Evolutionary conservation across 2,888 invertebrate species (phyloP).

Genomic region (Thera britannica): DNA sequence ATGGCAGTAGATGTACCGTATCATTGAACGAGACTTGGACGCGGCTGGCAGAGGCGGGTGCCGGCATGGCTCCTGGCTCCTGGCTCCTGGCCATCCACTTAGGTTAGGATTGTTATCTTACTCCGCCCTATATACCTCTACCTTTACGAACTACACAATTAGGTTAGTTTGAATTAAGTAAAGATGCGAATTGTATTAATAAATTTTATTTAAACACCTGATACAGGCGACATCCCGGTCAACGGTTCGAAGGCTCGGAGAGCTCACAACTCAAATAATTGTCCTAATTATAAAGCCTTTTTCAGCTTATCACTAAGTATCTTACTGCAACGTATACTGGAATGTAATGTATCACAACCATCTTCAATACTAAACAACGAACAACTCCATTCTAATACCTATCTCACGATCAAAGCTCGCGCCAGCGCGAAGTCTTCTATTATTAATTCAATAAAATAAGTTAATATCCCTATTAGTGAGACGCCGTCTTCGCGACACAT

Average conservation of each 20-base stretch:
- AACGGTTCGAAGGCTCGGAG: slow-evolving; percentile 21
- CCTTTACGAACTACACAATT: too few species aligned
- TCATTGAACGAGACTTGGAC: too few species aligned
- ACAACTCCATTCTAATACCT: slow-evolving; percentile 3
- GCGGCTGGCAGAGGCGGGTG: too few species aligned
- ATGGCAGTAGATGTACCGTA: too few species aligned
- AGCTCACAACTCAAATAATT: slow-evolving; percentile 24
- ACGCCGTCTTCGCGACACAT: slow-evolving; percentile 8
- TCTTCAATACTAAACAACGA: slow-evolving; percentile 15
- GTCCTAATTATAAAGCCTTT: slow-evolving; percentile 32
- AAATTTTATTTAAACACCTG: slow-evolving; percentile 36
- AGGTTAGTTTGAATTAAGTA: not conserved
- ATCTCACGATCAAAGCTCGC: slow-evolving; percentile 3
- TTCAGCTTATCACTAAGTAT: slow-evolving; percentile 22
- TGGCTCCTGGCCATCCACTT: too few species aligned
- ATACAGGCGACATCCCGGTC: slow-evolving; percentile 38
- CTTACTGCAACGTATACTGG: slow-evolving; percentile 24
- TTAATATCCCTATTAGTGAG: slow-evolving; percentile 27
- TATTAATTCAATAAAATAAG: slow-evolving; percentile 28
- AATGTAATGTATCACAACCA: slow-evolving; percentile 30
- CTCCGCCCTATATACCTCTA: too few species aligned
- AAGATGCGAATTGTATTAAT: slow-evolving; percentile 21
- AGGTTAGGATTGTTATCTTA: too few species aligned
- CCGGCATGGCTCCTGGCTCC: too few species aligned
- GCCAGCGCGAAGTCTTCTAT: slow-evolving; percentile 30